Base-by-base conservation (phyloP, 2,888 invertebrate genomes). In the Lasioglossum villosulum region DNA sequence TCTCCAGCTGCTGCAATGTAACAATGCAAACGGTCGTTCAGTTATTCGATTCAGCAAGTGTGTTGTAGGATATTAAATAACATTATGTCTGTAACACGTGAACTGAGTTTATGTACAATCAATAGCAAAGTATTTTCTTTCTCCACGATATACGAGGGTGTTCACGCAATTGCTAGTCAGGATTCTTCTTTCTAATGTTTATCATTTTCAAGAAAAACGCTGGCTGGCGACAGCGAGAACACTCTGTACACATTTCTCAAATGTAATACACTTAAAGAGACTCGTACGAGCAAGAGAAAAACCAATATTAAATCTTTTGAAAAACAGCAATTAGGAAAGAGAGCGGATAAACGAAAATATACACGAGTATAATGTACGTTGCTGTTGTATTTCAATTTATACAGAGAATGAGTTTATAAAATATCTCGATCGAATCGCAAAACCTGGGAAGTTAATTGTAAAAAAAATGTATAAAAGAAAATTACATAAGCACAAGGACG, bases 1-100 rank as follows among this genome's bases (percentile, higher is more conserved):
- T 97, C 97, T 88, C 97, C 96, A 97, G 96, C 90, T 91, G 95
- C 95, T 94, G 92, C 48, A 90, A 91, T 42, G 70, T 42, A 72
- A 88, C 34, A 82, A 86, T n/a, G 75, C 30, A 19, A 86, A 75
- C 52, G 16, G 80, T 63, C 37, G 81, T 82, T 76, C 37, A 77
- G 68, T 82, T 82, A 63, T 79, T 80, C 80, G 34, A 66, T 56
- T 34, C 66, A 75, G 83, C 16, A 19, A 12, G 37, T 37, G 0
- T 27, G 68, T 23, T 19, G 14, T 19, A 12, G 23, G 59, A 56
- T 16, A 76, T 76, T 14, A 76, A 74, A 75, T 42, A 34, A 10
- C 42, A n/a, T 30, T 71, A 23, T 48, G 78, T 70, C 37, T 48
- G 30, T 27, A 73, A 73, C 37, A n/a, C 45, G 23, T 23, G 34